Evolutionary conservation across 2,888 invertebrate species (phyloP), one percentile per base, ranked within the genome.

Genomic region (Xestia rhomboidea): DNA sequence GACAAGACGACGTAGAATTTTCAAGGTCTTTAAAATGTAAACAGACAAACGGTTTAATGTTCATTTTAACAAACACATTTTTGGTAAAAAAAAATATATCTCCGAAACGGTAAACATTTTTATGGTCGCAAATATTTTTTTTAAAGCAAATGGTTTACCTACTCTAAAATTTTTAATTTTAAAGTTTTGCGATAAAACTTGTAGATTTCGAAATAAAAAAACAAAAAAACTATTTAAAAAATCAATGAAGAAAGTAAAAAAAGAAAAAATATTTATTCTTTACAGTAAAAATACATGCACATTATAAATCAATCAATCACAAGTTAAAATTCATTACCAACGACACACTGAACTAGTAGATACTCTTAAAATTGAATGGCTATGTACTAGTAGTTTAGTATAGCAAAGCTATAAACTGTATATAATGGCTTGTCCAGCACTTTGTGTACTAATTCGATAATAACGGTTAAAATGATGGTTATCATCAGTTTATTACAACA

Each of bases 381-480:
- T 51, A 49, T 15, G 54, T 46, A 49, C 24, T 18, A 66, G 24
- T 51, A 57, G n/a, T 79, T 57, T 30, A 21, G 49, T 21, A 49
- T 6, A 67, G 60, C 67, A 21, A 73, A 73, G 27, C 44, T 54
- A 67, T 67, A 79, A 79, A 67, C 34, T 46, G 21, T 60, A 67
- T 73, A 46, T 73, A 67, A 79, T 67, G 60, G 44, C 73, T 66
- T 67, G 66, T 73, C 66, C 51, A 51, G 49, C 60, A 73, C 24
- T 78, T 78, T 49, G 57, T 24, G 15, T 63, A 49, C 44, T 78
- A 66, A 73, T 73, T 79, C 18, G 66, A 51, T 67, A 67, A 73
- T 51, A 78, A 41, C 49, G 11, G 66, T 73, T 73, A n/a, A 51
- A 73, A 24, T 66, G 73, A 79, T 79, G 57, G 24, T 67, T 73